These are phyloP conservation scores for Anoplophora glabripennis DNA, from an alignment of 1,140 invertebrate species.

Conservation along the genomic window DNA sequence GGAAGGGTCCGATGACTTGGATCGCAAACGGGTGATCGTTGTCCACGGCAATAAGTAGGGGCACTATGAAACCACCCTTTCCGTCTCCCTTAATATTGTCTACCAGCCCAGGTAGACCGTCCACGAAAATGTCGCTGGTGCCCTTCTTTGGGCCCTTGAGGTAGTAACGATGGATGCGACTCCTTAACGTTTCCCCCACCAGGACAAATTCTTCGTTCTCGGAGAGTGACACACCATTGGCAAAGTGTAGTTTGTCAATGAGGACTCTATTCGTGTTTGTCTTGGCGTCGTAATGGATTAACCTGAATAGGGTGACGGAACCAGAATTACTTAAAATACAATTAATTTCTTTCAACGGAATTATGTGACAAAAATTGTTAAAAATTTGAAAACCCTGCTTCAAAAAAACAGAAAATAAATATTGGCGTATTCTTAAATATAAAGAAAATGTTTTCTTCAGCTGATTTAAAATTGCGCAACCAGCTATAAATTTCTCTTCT, in stretches of 20 bases:
- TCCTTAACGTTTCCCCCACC: slow-evolving; percentile 61
- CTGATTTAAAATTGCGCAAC: no score
- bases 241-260: slow-evolving; percentile 68
- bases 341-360: no score
- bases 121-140: slow-evolving; percentile 69
- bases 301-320: slow-evolving; percentile 55
- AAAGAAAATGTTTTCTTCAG: no score
- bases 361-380: no score
- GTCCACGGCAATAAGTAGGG: slow-evolving; percentile 55
- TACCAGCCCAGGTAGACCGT: slow-evolving; percentile 75
- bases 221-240: slow-evolving; percentile 78
- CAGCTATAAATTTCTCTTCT: no score
- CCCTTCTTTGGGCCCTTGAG: slow-evolving; percentile 72
- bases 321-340: no score
- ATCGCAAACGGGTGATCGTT: slow-evolving; percentile 51
- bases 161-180: slow-evolving; percentile 65
- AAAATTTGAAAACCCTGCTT: no score
- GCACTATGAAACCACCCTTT: slow-evolving; percentile 65
- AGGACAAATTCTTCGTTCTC: slow-evolving; percentile 72
- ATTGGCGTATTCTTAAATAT: no score
- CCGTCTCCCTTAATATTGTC: slow-evolving; percentile 72
- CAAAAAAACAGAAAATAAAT: no score
- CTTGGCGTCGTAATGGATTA: slow-evolving; percentile 63
- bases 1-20: slow-evolving; percentile 55
- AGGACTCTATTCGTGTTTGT: slow-evolving; percentile 65